These are phyloP conservation scores for Pica pica DNA, from an alignment of 2,113 vertebrate genomes.

Conservation along the genomic window DNA sequence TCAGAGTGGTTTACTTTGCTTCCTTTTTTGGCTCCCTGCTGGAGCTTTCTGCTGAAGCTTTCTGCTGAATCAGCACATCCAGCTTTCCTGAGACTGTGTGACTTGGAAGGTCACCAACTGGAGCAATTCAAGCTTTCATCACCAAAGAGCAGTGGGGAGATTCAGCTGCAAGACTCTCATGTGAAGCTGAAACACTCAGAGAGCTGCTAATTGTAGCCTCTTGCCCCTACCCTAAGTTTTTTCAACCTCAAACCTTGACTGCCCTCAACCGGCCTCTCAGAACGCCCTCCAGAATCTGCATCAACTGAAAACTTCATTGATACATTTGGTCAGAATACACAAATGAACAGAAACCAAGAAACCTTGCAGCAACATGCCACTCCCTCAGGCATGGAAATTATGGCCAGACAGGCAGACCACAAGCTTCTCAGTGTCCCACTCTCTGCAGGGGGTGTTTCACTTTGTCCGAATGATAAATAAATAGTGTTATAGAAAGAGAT, in stretches of 20 bases:
- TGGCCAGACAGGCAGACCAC: not conserved
- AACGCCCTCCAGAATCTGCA: not conserved
- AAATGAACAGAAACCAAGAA: not conserved
- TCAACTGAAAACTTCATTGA: not conserved
- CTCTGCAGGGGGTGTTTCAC: not conserved
- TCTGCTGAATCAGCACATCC: not conserved
- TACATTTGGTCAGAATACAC: not conserved
- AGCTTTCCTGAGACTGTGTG: not conserved
- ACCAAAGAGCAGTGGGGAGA: not conserved
- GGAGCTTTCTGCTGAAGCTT: not conserved
- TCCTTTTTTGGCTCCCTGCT: not conserved
- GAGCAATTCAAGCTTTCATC: not conserved
- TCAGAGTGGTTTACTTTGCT: not conserved
- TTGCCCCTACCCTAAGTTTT: not conserved
- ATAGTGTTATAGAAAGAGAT: not conserved
- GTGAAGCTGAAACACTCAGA: not conserved
- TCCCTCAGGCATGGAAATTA: not conserved
- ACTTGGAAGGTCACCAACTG: not conserved
- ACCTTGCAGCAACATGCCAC: not conserved
- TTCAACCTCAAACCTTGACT: not conserved
- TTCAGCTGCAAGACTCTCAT: not conserved
- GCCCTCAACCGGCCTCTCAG: fast-evolving
- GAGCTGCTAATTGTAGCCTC: not conserved
- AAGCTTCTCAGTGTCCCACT: not conserved
- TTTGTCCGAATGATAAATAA: not conserved